Conservation (phyloP, 2,888 invertebrate species). For the Cancer borealis region DNA sequence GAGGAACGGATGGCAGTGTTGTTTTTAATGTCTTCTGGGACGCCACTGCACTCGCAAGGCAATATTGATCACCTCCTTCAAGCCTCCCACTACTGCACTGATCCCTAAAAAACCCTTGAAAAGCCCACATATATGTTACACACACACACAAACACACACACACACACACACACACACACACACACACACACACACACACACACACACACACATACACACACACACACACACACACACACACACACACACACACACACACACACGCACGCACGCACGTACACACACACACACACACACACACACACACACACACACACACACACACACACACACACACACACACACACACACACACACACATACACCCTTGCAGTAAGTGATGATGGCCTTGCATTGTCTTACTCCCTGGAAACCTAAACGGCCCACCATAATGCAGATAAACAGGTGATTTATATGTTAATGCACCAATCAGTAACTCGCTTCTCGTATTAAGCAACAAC, state of each 20-base stretch:
- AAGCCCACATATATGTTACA: not conserved
- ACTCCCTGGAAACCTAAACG: not conserved
- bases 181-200: conserved; percentile 20
- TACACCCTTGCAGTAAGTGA: not conserved
- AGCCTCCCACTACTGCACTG: not conserved
- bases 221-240: not conserved
- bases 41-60: not conserved
- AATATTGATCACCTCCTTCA: not conserved
- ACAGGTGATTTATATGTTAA: not conserved
- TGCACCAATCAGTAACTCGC: not conserved
- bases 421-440: not conserved
- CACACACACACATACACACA: conserved; percentile 20
- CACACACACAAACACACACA: conserved; percentile 9
- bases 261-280: not conserved
- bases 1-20: not conserved
- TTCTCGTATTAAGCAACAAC: not conserved
- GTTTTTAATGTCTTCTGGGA: not conserved
- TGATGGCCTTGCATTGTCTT: not conserved
- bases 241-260: not conserved
- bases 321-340: not conserved
- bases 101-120: not conserved
- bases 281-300: conserved; percentile 16
- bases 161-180: conserved; percentile 20
- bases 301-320: not conserved
- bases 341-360: not conserved